Percentiles rank a stretch among this genome's conserved stretches.
Evolutionary conservation across 2,797 vertebrate genomes (phyloP).

Genomic region (Orestias chungarensis): DNA sequence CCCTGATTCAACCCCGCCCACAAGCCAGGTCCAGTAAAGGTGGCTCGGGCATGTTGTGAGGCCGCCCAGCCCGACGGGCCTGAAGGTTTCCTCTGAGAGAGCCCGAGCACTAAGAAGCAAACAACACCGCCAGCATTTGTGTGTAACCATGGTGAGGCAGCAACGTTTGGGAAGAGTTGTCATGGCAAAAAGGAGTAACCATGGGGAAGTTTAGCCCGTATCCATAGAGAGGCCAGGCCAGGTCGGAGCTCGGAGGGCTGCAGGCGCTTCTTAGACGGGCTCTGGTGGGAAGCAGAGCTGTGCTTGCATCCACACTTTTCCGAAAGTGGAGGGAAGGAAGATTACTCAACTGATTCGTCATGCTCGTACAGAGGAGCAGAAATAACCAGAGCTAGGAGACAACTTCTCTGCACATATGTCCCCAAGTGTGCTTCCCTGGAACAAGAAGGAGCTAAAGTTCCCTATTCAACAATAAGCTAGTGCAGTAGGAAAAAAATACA

Average conservation of each 20-base stretch:
- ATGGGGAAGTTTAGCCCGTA: slow-evolving; percentile 65
- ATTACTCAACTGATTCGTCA: slow-evolving; percentile 10
- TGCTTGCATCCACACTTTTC: slow-evolving; percentile 28
- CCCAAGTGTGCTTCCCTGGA: slow-evolving; percentile 21
- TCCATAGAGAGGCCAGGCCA: slow-evolving; percentile 55
- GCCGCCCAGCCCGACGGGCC: slow-evolving; percentile 35
- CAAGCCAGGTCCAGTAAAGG: slow-evolving; percentile 33
- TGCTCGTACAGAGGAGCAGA: slow-evolving; percentile 7
- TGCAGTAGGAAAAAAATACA: slow-evolving; percentile 36
- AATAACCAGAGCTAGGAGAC: slow-evolving; percentile 26
- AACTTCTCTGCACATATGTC: not conserved
- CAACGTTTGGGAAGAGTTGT: slow-evolving; percentile 75
- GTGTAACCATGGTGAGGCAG: slow-evolving; percentile 72
- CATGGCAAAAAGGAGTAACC: slow-evolving; percentile 71
- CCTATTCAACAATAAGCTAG: slow-evolving; percentile 36
- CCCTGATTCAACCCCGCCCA: slow-evolving; percentile 30
- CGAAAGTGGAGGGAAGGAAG: slow-evolving; percentile 15
- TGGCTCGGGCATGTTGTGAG: slow-evolving; percentile 32
- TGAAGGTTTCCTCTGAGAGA: slow-evolving; percentile 45
- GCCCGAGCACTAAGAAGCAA: slow-evolving; percentile 59
- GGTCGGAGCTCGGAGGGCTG: slow-evolving; percentile 46
- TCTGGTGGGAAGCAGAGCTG: slow-evolving; percentile 46
- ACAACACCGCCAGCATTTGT: slow-evolving; percentile 62
- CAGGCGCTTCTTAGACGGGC: slow-evolving; percentile 45
- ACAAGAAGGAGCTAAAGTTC: slow-evolving; percentile 35